Conservation (phyloP, 2,888 invertebrate genomes). For the Torymus auratus region DNA sequence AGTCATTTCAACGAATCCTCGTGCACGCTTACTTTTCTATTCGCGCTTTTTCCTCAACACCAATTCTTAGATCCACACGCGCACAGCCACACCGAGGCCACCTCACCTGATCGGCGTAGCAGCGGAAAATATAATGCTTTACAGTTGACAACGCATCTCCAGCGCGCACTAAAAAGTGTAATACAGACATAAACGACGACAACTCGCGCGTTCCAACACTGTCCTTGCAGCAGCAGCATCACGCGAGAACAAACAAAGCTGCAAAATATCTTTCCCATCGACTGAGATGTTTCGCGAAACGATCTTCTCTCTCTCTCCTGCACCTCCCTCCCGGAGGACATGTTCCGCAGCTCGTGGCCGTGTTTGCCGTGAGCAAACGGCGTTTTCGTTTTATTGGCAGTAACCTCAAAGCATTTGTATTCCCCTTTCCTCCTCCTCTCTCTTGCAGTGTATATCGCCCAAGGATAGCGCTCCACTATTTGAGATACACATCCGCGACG, state of each 20-base stretch:
- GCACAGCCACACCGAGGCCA: background rate
- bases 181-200: constrained; percentile 42
- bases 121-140: constrained; percentile 43
- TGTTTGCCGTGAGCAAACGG: constrained; percentile 46
- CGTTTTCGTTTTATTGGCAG: constrained; percentile 51
- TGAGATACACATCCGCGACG: constrained; percentile 5
- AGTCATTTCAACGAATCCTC: too few relatives aligned
- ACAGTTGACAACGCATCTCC: constrained; percentile 24
- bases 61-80: background rate
- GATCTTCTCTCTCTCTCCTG: constrained; percentile 11
- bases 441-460: constrained; percentile 17
- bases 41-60: too few relatives aligned
- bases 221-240: background rate
- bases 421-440: background rate
- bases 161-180: constrained; percentile 7
- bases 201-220: background rate
- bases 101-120: background rate
- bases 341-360: constrained; percentile 29
- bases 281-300: constrained; percentile 35
- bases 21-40: too few relatives aligned
- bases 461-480: constrained; percentile 17
- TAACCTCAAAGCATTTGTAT: constrained; percentile 49
- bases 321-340: constrained; percentile 18
- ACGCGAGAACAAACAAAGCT: constrained; percentile 17
- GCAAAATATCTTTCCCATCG: constrained; percentile 49